Percentiles rank a stretch among this genome's conserved stretches.
Conservation (phyloP, 2,113 vertebrate genomes). For the Mesocricetus auratus region DNA sequence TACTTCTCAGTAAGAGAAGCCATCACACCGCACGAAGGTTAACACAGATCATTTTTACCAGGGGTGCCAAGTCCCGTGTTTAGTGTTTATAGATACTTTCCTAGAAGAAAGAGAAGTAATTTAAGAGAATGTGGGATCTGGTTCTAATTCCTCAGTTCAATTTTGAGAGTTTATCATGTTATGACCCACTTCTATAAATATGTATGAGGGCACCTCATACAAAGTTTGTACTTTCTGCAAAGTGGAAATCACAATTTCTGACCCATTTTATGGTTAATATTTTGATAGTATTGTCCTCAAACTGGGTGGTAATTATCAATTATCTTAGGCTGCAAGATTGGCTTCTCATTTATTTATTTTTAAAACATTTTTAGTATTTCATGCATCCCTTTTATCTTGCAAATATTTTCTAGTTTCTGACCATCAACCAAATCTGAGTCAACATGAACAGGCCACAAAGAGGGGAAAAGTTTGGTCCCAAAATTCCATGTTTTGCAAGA, state of each 20-base stretch:
- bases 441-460: background rate
- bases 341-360: slow-evolving; percentile 59
- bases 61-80: slow-evolving; percentile 35
- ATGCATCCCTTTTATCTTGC: background rate
- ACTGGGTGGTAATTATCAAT: slow-evolving; percentile 56
- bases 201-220: background rate
- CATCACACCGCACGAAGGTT: background rate
- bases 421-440: background rate
- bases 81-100: slow-evolving; percentile 49
- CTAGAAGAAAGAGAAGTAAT: slow-evolving; percentile 60
- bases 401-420: slow-evolving; percentile 47
- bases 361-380: slow-evolving; percentile 59
- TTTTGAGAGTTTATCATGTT: slow-evolving; percentile 58
- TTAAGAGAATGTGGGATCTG: slow-evolving; percentile 41
- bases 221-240: slow-evolving; percentile 47
- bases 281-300: slow-evolving; percentile 41
- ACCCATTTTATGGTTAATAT: slow-evolving; percentile 46
- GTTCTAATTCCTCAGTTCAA: slow-evolving; percentile 49
- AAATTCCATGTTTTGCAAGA: slow-evolving; percentile 25
- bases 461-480: background rate
- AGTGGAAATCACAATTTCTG: slow-evolving; percentile 37
- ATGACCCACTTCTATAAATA: slow-evolving; percentile 63
- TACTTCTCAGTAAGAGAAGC: background rate
- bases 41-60: slow-evolving; percentile 14
- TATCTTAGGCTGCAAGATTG: slow-evolving; percentile 16